Evolutionary conservation across 2,113 vertebrate genomes (phyloP).

Genomic region (Hucho hucho): DNA sequence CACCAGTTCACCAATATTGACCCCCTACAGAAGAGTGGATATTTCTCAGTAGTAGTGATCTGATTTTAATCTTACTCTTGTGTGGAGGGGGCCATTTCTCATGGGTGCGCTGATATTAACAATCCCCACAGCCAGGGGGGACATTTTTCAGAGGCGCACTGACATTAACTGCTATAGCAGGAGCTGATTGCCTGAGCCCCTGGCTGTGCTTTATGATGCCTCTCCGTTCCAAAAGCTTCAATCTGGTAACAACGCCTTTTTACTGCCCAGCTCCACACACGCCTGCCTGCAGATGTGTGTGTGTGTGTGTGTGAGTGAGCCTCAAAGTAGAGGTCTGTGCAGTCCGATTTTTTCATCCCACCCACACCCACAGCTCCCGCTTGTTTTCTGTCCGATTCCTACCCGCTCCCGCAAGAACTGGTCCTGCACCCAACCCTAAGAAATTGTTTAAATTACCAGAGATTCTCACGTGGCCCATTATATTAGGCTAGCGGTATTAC

Average conservation of each 20-base stretch:
- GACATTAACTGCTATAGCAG: constrained; percentile 65
- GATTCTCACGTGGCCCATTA: no score
- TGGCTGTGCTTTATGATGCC: constrained; percentile 49
- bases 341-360: no score
- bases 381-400: no score
- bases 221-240: constrained; percentile 48
- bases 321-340: no score
- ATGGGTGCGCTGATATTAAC: constrained; percentile 59
- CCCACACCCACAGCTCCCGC: no score
- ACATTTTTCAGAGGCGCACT: constrained; percentile 58
- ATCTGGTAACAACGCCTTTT: constrained; percentile 34
- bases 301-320: background rate
- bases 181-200: constrained; percentile 49
- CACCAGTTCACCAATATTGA: background rate
- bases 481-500: no score
- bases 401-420: no score
- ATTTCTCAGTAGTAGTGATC: background rate
- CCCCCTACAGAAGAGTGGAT: background rate
- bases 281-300: constrained; percentile 1
- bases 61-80: constrained; percentile 1
- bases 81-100: constrained; percentile 48
- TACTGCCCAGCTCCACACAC: no score
- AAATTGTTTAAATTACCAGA: no score
- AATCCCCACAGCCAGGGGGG: constrained; percentile 34
- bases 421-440: no score